Evolutionary conservation across 2,888 invertebrate genomes (phyloP).

Genomic region (Rapana venosa): DNA sequence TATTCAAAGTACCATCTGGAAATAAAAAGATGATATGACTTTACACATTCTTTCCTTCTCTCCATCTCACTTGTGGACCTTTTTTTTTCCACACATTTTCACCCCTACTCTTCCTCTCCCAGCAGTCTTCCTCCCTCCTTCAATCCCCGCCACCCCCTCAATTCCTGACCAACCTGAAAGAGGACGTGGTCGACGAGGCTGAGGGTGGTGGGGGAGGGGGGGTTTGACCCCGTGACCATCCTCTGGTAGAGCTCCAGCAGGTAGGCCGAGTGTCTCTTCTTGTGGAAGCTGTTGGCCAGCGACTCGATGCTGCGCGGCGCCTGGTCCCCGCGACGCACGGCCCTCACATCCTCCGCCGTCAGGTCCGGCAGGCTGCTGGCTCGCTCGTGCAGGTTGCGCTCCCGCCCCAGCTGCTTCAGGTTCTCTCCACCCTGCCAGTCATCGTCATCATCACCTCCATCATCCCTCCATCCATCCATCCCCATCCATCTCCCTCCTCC

Average conservation of each 20-base stretch:
- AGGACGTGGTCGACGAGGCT: constrained; percentile 67
- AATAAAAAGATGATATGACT: too few species aligned
- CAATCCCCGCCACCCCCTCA: not conserved
- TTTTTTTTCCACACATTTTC: too few species aligned
- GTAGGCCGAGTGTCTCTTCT: constrained; percentile 67
- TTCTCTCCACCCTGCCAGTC: too few species aligned
- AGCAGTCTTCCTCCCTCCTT: not conserved
- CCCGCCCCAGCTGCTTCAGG: constrained; percentile 57
- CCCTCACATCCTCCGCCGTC: constrained; percentile 48
- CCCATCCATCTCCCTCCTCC: too few species aligned
- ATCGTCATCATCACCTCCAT: constrained; percentile 64
- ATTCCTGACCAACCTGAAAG: constrained; percentile 57
- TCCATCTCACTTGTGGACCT: too few species aligned
- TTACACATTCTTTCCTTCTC: too few species aligned
- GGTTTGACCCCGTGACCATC: constrained; percentile 66
- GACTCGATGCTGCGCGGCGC: constrained; percentile 48
- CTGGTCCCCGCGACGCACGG: not conserved
- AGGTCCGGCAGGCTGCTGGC: constrained; percentile 70
- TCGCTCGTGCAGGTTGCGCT: constrained; percentile 59
- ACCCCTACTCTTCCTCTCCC: not conserved
- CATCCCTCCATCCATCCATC: too few species aligned
- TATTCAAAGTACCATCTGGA: too few species aligned
- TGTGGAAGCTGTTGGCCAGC: constrained; percentile 66
- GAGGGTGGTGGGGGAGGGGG: constrained; percentile 69
- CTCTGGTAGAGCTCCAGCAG: constrained; percentile 71